These are phyloP conservation scores for Melanaphis sacchari DNA, from an alignment of 1,140 invertebrate genomes.

Conservation along the genomic window DNA sequence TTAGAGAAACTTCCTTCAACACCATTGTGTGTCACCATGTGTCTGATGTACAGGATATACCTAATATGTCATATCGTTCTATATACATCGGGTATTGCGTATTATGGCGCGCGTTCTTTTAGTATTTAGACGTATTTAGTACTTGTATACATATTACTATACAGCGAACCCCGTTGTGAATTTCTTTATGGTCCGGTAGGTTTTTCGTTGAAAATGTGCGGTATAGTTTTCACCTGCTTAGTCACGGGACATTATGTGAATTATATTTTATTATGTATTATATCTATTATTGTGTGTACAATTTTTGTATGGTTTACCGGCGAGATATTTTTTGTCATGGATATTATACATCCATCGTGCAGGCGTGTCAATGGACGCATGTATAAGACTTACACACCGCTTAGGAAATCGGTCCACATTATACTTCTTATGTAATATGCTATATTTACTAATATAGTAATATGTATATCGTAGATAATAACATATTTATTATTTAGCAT, in stretches of 20 bases:
- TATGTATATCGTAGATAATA: background rate
- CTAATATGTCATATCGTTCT: background rate
- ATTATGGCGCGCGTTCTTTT: background rate
- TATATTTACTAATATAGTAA: no score
- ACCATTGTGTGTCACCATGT: background rate
- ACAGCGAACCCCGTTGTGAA: background rate
- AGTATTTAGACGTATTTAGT: background rate
- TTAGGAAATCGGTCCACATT: background rate
- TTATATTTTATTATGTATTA: slow-evolving; percentile 38
- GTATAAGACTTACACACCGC: background rate
- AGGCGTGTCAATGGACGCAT: slow-evolving; percentile 35
- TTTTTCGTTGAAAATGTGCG: slow-evolving; percentile 4
- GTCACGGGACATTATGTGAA: slow-evolving; percentile 46
- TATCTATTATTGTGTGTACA: background rate
- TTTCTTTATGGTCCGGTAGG: slow-evolving; percentile 37
- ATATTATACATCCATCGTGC: background rate
- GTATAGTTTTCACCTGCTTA: slow-evolving; percentile 52
- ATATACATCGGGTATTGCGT: background rate
- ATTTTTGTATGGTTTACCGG: background rate
- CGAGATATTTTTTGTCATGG: background rate
- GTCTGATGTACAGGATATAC: background rate
- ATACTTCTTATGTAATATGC: background rate
- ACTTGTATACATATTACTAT: background rate
- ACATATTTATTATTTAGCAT: background rate
- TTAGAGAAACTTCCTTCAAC: background rate